A percentile compares a stretch with the other conserved stretches of the same genome.
Conservation (phyloP, 2,113 vertebrate genomes). For the Rhegmatorhina hoffmannsi region DNA sequence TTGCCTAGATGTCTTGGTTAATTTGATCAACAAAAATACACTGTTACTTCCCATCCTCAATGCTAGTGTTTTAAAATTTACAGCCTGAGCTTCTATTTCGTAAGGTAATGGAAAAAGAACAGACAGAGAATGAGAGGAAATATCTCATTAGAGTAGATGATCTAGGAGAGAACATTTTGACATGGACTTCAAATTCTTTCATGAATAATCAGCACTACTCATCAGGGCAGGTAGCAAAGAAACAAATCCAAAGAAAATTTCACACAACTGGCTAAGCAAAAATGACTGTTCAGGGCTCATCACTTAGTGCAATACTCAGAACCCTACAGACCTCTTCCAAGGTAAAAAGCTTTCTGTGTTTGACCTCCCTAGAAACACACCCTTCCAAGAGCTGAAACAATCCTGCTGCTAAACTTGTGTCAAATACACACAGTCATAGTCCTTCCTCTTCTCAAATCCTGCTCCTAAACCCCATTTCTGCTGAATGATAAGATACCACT, state of each 20-base stretch:
- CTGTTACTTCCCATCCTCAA: not conserved
- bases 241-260: not conserved
- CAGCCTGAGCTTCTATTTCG: not conserved
- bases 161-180: not conserved
- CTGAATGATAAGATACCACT: not conserved
- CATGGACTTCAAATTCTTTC: not conserved
- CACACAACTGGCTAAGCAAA: not conserved
- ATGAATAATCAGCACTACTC: not conserved
- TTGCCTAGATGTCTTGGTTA: not conserved
- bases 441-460: not conserved
- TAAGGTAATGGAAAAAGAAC: not conserved
- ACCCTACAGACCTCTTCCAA: not conserved
- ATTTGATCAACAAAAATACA: not conserved
- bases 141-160: slow-evolving; percentile 15
- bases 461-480: not conserved
- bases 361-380: not conserved
- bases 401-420: not conserved
- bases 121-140: not conserved
- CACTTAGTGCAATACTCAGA: not conserved
- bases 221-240: not conserved
- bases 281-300: not conserved
- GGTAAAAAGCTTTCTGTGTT: not conserved
- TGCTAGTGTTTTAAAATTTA: not conserved
- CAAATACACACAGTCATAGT: not conserved
- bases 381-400: not conserved